Conservation (phyloP, 2,888 invertebrate species). For the Lithophane semibrunnea region DNA sequence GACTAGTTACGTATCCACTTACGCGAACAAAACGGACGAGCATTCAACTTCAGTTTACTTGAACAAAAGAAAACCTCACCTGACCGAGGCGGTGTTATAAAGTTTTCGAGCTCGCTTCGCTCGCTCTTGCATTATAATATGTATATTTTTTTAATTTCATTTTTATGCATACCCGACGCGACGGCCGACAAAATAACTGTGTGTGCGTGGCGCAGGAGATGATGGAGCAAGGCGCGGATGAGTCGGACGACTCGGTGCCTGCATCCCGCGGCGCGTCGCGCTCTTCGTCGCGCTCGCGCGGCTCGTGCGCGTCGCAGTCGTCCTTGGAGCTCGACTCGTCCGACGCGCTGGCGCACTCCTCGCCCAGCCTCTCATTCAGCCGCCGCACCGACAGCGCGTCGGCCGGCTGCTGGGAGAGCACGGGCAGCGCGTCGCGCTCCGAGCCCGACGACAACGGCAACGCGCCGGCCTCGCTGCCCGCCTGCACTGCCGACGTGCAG, state of each 20-base stretch:
- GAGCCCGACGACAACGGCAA: slow-evolving; percentile 82
- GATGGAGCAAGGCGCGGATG: slow-evolving; percentile 73
- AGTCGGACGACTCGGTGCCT: slow-evolving; percentile 62
- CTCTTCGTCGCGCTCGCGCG: slow-evolving; percentile 73
- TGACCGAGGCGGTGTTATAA: not conserved
- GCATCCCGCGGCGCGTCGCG: slow-evolving; percentile 69
- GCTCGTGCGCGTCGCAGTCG: slow-evolving; percentile 74
- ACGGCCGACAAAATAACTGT: not conserved
- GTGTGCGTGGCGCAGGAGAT: slow-evolving; percentile 50
- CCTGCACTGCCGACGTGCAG: slow-evolving; percentile 71
- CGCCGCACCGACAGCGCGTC: slow-evolving; percentile 72
- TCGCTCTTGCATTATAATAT: no score
- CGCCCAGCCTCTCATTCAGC: slow-evolving; percentile 70
- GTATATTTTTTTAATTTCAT: no score
- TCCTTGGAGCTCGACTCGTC: slow-evolving; percentile 83
- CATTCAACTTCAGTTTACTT: not conserved
- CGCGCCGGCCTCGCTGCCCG: slow-evolving; percentile 59
- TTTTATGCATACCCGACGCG: no score
- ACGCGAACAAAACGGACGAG: not conserved
- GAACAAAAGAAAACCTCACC: not conserved
- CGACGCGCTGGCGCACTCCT: slow-evolving; percentile 73
- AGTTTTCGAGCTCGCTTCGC: no score
- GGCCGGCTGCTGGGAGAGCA: slow-evolving; percentile 71
- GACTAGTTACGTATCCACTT: not conserved
- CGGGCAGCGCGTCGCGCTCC: slow-evolving; percentile 69